Evolutionary conservation across 2,888 invertebrate species (phyloP).

Genomic region (Agonopterix alstromeriana): DNA sequence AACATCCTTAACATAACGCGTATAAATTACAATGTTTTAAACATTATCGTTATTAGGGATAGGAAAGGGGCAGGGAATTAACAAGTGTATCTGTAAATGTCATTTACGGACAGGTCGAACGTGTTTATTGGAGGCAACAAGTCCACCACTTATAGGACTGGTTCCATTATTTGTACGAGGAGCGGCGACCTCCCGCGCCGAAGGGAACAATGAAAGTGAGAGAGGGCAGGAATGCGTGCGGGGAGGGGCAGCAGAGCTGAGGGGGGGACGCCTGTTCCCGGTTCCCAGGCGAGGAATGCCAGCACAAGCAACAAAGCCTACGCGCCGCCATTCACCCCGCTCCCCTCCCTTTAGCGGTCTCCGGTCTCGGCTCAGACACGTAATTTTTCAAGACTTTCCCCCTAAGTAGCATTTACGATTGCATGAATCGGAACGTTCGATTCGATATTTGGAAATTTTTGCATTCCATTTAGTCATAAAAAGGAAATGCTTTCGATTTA

Average conservation of each 20-base stretch:
- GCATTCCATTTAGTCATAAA: conserved; percentile 13
- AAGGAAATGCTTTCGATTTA: neutral
- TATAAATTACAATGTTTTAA: conserved; percentile 14
- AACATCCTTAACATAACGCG: conserved; percentile 1
- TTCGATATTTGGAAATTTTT: conserved; percentile 45
- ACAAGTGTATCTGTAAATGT: conserved; percentile 55
- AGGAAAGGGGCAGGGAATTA: conserved; percentile 19
- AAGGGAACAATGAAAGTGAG: conserved; percentile 75
- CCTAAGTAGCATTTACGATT: conserved; percentile 49
- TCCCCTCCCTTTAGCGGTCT: conserved; percentile 39
- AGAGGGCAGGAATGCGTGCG: conserved; percentile 68
- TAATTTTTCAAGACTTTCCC: conserved; percentile 63
- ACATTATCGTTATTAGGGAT: neutral
- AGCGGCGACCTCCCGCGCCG: conserved; percentile 71
- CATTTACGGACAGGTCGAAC: conserved; percentile 54
- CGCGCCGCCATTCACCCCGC: conserved; percentile 70
- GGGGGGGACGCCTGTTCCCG: conserved; percentile 48
- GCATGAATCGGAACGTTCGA: conserved; percentile 28
- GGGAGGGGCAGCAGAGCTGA: conserved; percentile 33
- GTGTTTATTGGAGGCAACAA: conserved; percentile 55
- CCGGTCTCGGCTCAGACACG: conserved; percentile 48
- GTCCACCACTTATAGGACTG: conserved; percentile 53
- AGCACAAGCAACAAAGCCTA: conserved; percentile 72
- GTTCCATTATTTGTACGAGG: conserved; percentile 58
- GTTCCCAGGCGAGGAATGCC: conserved; percentile 76